Evolutionary conservation across 1,140 invertebrate genomes (phyloP), one percentile per base, ranked within the genome.

Genomic region (Sarcophaga bullata): DNA sequence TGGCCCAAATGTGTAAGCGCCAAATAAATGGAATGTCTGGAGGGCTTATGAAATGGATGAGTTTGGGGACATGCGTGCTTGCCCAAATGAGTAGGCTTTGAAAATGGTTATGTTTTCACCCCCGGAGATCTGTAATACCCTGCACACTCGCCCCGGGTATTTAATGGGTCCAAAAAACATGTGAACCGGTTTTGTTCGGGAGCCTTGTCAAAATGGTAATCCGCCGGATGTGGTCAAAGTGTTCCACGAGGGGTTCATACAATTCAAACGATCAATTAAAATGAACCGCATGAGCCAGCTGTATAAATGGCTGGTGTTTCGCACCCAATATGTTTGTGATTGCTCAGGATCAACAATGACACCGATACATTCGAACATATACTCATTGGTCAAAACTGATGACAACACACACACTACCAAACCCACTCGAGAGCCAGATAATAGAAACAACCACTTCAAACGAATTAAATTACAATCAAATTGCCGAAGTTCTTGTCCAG

Each of bases 91-190:
- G 85, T 0, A 88, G 88, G 91, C 15, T 94, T 93, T 85, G 86
- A 87, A 37, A 88, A 91, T 83, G 92, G 92, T 9, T 91, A 15
- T 93, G 93, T 82, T 86, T 90, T 0, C 91, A 90, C 3, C n/a
- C n/a, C 92, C 92, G 0, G 92, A 92, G 15, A 87, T 90, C 3
- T 94, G 93, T 84, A 85, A n/a, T n/a, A n/a, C n/a, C n/a, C n/a
- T n/a, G n/a, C n/a, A n/a, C n/a, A n/a, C n/a, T n/a, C n/a, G n/a
- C n/a, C n/a, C n/a, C n/a, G 92, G 92, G 6, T 93, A 90, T 84
- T 80, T 50, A 10, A 54, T 82, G 37, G 91, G 92, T 15, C 91
- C 80, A 6, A 90, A 88, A 81, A 89, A 90, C 19, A 48, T 94
- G 93, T 84, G 85, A 89, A 50, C 92, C 93, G 13, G 86, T 91